These are phyloP conservation scores for Dysdera silvatica DNA, from an alignment of 1,140 invertebrate species.

Conservation along the genomic window DNA sequence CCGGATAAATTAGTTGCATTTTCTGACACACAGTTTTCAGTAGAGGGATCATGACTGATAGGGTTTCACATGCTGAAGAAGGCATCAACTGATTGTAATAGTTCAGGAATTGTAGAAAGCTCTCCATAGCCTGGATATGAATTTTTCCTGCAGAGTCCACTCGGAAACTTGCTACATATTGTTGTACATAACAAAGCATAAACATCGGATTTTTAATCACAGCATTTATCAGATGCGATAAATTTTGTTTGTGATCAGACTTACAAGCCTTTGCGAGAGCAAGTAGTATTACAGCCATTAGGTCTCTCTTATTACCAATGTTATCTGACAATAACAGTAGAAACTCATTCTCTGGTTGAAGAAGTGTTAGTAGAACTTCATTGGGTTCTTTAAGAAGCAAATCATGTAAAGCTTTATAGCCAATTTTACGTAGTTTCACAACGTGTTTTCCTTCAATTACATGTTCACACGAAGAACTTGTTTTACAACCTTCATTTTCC, in stretches of 20 bases:
- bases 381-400: no score
- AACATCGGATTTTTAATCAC: background rate
- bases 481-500: no score
- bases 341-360: no score
- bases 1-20: background rate
- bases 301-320: no score
- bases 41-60: background rate
- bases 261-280: background rate
- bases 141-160: background rate
- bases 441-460: no score
- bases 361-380: no score
- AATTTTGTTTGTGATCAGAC: background rate
- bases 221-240: background rate
- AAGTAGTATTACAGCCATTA: background rate
- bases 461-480: no score
- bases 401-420: no score
- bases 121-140: background rate
- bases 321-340: no score
- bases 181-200: background rate
- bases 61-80: background rate
- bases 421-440: no score
- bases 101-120: background rate
- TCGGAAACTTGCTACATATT: background rate
- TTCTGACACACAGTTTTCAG: background rate
- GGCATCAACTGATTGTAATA: background rate